phyloP scores from a whole-genome alignment of 2,113 vertebrate species.

The Catharus bicknelli region DNA sequence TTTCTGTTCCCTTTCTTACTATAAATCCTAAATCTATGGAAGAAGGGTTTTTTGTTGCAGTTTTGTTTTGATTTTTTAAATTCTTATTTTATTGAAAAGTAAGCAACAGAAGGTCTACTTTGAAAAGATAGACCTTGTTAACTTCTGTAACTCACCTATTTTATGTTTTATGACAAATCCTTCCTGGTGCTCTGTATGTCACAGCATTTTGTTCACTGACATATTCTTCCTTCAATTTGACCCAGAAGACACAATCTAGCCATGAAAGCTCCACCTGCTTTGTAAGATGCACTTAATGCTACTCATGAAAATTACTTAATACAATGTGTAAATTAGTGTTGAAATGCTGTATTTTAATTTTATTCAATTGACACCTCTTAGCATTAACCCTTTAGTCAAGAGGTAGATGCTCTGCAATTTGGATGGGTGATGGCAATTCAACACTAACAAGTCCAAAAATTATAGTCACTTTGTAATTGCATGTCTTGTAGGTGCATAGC shows the following conservation, averaged over 20 bases:
- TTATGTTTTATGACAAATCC: neutral
- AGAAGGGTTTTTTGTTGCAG: neutral
- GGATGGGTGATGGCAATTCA: neutral
- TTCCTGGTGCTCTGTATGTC: neutral
- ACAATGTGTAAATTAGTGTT: neutral
- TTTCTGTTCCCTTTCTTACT: neutral
- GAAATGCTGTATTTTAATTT: neutral
- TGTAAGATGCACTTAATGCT: neutral
- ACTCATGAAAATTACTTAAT: neutral
- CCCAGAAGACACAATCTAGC: neutral
- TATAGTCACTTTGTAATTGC: neutral
- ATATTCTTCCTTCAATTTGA: neutral
- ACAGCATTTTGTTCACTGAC: neutral
- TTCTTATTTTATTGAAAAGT: neutral
- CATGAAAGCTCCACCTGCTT: neutral
- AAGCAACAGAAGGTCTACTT: neutral
- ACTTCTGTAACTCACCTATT: neutral
- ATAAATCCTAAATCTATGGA: neutral
- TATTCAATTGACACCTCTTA: neutral
- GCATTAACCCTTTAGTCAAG: conserved; percentile 1
- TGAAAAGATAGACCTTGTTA: neutral
- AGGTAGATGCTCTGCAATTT: neutral
- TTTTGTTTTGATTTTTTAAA: accelerated
- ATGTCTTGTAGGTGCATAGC: neutral
- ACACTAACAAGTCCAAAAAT: neutral